Conservation (phyloP, 2,797 vertebrate genomes). For the Alectoris magna region DNA sequence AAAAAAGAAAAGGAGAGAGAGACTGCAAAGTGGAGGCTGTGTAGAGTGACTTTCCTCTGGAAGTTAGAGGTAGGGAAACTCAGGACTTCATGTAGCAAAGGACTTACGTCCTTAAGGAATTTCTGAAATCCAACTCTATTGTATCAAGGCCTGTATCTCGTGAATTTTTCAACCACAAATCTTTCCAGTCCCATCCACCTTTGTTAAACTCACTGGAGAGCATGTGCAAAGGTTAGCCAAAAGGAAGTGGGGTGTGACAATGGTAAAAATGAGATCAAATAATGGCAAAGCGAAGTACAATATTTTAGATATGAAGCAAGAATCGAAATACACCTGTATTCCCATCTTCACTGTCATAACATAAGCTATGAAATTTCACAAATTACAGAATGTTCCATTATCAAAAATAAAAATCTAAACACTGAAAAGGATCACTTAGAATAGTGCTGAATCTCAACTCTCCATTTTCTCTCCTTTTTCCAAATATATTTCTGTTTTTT, state of each 20-base stretch:
- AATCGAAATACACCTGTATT: rapidly evolving
- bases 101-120: neutral
- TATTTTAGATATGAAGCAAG: neutral
- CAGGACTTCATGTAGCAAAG: neutral
- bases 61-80: rapidly evolving
- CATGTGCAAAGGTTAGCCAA: rapidly evolving
- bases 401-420: neutral
- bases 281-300: neutral
- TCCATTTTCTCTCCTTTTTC: neutral
- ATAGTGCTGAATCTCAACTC: neutral
- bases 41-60: neutral
- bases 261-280: neutral
- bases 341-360: neutral
- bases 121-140: neutral
- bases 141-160: neutral
- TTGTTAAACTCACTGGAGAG: neutral
- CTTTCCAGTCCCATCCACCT: neutral
- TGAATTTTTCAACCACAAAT: neutral
- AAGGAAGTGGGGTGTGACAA: neutral
- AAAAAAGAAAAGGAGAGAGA: too few relatives aligned
- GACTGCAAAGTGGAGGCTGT: neutral
- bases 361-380: neutral
- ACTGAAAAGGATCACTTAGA: neutral
- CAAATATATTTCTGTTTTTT: neutral
- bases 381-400: neutral